A percentile compares a stretch with the other conserved stretches of the same genome.
phyloP scores from a whole-genome alignment of 1,140 invertebrate species.

The Pseudomyrmex flavicornis region DNA sequence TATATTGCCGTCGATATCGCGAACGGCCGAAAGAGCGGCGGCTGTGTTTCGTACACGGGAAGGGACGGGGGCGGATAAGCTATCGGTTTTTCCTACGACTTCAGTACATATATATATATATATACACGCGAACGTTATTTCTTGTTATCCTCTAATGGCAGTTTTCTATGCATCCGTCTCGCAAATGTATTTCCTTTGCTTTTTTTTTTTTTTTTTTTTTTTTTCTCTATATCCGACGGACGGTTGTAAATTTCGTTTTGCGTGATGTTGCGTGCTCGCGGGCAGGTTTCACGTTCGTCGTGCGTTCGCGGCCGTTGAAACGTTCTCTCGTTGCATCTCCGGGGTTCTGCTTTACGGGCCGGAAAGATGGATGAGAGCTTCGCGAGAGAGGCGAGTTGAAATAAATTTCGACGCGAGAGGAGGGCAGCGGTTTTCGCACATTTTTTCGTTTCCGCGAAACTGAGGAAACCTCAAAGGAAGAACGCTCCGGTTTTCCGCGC shows the following conservation, averaged over 20 bases:
- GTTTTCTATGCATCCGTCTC: no score
- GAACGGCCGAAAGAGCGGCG: neutral
- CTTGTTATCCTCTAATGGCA: slow-evolving; percentile 4
- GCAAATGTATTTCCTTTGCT: neutral
- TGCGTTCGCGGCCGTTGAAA: slow-evolving; percentile 17
- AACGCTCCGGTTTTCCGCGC: slow-evolving; percentile 38
- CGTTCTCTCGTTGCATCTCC: slow-evolving; percentile 19
- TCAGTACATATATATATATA: neutral
- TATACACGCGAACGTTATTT: neutral
- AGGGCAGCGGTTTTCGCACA: slow-evolving; percentile 33
- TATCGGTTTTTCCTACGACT: slow-evolving; percentile 6
- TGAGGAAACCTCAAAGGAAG: slow-evolving; percentile 44
- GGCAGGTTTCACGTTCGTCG: slow-evolving; percentile 33
- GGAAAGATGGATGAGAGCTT: slow-evolving; percentile 53
- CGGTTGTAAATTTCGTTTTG: slow-evolving; percentile 51
- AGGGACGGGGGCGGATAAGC: neutral
- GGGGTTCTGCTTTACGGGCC: slow-evolving; percentile 30
- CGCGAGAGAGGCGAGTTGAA: slow-evolving; percentile 39
- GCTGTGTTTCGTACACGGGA: neutral
- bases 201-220: neutral
- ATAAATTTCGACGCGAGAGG: slow-evolving; percentile 53
- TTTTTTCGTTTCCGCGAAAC: slow-evolving; percentile 45
- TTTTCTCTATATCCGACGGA: slow-evolving; percentile 13
- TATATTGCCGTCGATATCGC: slow-evolving; percentile 26
- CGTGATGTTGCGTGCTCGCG: slow-evolving; percentile 39